Evolutionary conservation across 2,888 invertebrate genomes (phyloP).

Genomic region (Chymomyza caudatula): DNA sequence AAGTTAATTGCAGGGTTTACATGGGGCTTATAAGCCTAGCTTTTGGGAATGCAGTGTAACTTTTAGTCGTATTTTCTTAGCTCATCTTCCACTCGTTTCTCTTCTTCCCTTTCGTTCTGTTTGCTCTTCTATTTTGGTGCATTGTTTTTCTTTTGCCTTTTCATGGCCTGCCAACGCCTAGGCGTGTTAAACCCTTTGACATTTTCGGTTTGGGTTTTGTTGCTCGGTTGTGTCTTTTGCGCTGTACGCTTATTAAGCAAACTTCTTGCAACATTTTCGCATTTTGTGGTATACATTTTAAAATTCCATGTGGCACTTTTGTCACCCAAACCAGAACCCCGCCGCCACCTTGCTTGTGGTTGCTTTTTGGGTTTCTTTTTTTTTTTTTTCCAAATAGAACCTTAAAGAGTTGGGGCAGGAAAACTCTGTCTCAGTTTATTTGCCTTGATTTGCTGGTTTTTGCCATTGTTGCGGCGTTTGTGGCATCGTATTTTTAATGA

Average conservation of each 20-base stretch:
- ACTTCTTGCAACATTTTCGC: not conserved
- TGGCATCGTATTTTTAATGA: conserved; percentile 44
- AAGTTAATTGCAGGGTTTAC: too few species aligned
- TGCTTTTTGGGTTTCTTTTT: conserved; percentile 15
- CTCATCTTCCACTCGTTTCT: conserved; percentile 4
- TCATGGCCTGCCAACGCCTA: not conserved
- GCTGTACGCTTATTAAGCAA: not conserved
- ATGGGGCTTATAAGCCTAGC: too few species aligned
- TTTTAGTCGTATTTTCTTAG: conserved; percentile 18
- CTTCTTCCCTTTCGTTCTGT: conserved; percentile 13
- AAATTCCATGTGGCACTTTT: conserved; percentile 41
- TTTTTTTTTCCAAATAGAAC: too few species aligned
- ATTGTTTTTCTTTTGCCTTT: conserved; percentile 11
- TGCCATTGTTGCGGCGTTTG: not conserved
- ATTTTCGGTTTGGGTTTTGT: conserved; percentile 29
- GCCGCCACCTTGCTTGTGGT: conserved; percentile 41
- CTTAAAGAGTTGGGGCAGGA: conserved; percentile 11
- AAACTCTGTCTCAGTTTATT: not conserved
- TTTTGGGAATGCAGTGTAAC: conserved; percentile 7
- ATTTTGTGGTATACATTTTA: conserved; percentile 29
- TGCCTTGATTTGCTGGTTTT: conserved; percentile 2
- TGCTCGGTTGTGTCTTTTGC: conserved; percentile 35
- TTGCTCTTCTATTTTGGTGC: conserved; percentile 8
- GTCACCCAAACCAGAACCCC: conserved; percentile 62
- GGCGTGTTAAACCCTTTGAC: conserved; percentile 53